A percentile compares a stretch with the other conserved stretches of the same genome.
These are phyloP conservation scores for Colinus virginianus DNA, from an alignment of 2,113 vertebrate species.

Conservation along the genomic window DNA sequence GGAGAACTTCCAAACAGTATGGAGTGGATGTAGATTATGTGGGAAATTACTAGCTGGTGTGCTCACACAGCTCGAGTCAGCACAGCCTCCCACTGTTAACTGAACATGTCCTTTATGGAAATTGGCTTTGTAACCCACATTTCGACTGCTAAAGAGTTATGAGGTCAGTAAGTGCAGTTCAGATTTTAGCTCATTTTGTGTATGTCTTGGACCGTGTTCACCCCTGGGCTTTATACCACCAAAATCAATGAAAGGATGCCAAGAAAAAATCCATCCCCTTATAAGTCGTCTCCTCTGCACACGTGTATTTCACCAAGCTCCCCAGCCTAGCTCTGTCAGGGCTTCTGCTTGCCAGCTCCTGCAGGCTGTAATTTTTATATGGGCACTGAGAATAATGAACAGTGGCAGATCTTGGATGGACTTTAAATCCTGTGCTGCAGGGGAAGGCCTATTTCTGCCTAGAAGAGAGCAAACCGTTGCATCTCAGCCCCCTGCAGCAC, in stretches of 20 bases:
- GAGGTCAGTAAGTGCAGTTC: conserved; percentile 50
- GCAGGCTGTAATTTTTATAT: neutral
- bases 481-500: neutral
- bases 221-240: conserved; percentile 31
- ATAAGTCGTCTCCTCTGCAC: neutral
- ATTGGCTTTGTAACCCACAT: conserved; percentile 51
- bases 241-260: conserved; percentile 24
- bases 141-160: conserved; percentile 52
- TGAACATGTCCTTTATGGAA: conserved; percentile 35
- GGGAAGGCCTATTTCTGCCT: fast-evolving
- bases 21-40: conserved; percentile 62
- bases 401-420: neutral
- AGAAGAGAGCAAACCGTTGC: fast-evolving
- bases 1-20: conserved; percentile 40
- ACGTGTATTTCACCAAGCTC: neutral
- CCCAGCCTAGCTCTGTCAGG: neutral
- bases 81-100: conserved; percentile 50
- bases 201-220: conserved; percentile 47
- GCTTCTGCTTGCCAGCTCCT: neutral
- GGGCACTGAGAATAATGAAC: neutral
- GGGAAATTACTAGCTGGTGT: conserved; percentile 42
- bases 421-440: neutral
- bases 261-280: neutral
- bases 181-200: conserved; percentile 54
- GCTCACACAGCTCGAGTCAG: conserved; percentile 46